phyloP scores from a whole-genome alignment of 2,888 invertebrate genomes.

The Halictus ligatus region DNA sequence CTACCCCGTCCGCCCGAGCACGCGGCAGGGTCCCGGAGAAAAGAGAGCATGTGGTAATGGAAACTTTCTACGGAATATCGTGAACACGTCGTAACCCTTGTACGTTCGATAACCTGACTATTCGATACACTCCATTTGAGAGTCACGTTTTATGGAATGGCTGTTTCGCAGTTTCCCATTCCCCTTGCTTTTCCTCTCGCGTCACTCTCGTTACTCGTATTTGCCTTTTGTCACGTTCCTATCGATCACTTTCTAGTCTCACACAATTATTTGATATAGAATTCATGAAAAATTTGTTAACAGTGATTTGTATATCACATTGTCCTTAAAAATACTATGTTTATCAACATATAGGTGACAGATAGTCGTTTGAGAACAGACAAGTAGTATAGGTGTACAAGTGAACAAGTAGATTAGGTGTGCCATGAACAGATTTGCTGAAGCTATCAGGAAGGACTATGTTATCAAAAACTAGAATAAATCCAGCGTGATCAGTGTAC shows the following conservation, averaged over 20 bases:
- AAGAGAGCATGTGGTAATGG: neutral
- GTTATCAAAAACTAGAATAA: too few species aligned
- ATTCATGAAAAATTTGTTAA: neutral
- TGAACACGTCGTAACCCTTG: slow-evolving; percentile 13
- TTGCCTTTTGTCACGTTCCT: neutral
- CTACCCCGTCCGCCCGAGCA: slow-evolving; percentile 1
- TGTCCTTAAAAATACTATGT: neutral
- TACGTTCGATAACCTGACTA: neutral
- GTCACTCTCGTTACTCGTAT: neutral
- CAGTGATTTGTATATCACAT: too few species aligned
- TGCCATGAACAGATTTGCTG: neutral
- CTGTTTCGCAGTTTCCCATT: neutral
- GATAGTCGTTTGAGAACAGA: too few species aligned
- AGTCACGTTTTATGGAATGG: neutral
- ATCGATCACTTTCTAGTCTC: neutral
- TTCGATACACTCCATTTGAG: neutral
- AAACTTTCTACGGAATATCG: slow-evolving; percentile 16
- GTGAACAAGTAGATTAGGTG: neutral
- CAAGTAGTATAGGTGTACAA: too few species aligned
- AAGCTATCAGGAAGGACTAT: too few species aligned
- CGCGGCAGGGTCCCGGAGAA: neutral
- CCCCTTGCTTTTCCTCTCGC: neutral
- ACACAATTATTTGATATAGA: neutral
- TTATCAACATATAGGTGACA: neutral
- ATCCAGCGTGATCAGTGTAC: too few species aligned